Evolutionary conservation across 2,797 vertebrate genomes (phyloP).

Genomic region (Fundulus diaphanus): DNA sequence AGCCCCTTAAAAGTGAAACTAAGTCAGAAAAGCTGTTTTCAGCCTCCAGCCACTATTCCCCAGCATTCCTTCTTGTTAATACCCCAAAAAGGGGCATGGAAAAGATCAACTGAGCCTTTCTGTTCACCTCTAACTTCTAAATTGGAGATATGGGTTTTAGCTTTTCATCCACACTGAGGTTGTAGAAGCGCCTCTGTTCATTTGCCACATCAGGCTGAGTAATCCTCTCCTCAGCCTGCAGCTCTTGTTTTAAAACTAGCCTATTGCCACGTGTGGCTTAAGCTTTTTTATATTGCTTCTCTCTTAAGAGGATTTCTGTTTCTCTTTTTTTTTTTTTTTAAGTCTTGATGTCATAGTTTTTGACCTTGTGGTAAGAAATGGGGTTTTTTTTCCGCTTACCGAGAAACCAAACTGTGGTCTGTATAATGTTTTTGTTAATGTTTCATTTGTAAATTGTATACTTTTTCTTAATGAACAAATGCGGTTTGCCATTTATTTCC

Average conservation of each 20-base stretch:
- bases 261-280: slow-evolving; percentile 79
- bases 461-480: slow-evolving; percentile 71
- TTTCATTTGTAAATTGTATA: slow-evolving; percentile 80
- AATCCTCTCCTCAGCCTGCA: slow-evolving; percentile 70
- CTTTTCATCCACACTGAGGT: slow-evolving; percentile 46
- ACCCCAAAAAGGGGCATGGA: slow-evolving; percentile 41
- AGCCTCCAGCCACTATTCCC: slow-evolving; percentile 41
- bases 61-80: slow-evolving; percentile 48
- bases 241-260: slow-evolving; percentile 74
- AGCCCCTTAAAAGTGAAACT: slow-evolving; percentile 45
- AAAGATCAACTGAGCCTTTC: slow-evolving; percentile 45
- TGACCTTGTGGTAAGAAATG: slow-evolving; percentile 73
- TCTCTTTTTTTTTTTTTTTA: slow-evolving; percentile 58
- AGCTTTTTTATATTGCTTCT: slow-evolving; percentile 72
- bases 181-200: slow-evolving; percentile 62
- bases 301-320: slow-evolving; percentile 69
- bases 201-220: slow-evolving; percentile 73
- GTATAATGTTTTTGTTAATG: slow-evolving; percentile 72
- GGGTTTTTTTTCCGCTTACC: slow-evolving; percentile 72
- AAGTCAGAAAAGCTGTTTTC: slow-evolving; percentile 56
- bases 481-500: slow-evolving; percentile 63
- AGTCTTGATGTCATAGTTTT: slow-evolving; percentile 69
- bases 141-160: slow-evolving; percentile 58
- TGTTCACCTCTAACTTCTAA: slow-evolving; percentile 59
- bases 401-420: slow-evolving; percentile 83